These are phyloP conservation scores for Drosophila orena DNA, from an alignment of 1,140 invertebrate genomes.

Conservation along the genomic window DNA sequence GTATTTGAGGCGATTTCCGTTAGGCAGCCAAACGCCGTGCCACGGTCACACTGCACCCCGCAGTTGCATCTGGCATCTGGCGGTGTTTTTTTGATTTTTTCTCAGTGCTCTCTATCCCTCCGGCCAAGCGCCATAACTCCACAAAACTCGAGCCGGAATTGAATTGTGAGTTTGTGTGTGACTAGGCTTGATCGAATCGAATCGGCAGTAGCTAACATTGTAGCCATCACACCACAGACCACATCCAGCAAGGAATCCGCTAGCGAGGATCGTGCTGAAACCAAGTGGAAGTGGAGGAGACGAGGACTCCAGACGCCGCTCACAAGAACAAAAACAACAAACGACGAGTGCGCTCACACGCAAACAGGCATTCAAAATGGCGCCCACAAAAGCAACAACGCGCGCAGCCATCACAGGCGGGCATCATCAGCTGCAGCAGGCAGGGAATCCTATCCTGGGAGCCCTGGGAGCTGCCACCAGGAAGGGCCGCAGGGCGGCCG, in stretches of 20 bases:
- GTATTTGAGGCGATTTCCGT: neutral
- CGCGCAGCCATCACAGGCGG: slow-evolving; percentile 46
- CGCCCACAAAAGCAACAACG: slow-evolving; percentile 73
- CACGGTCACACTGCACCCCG: neutral
- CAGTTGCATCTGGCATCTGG: slow-evolving; percentile 7
- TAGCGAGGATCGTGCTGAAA: slow-evolving; percentile 16
- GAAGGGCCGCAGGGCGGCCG: slow-evolving; percentile 83
- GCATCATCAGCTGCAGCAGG: slow-evolving; percentile 33
- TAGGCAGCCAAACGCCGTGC: neutral
- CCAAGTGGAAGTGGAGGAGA: slow-evolving; percentile 7
- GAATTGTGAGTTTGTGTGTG: slow-evolving; percentile 32
- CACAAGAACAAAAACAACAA: slow-evolving; percentile 24
- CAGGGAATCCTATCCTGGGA: slow-evolving; percentile 47
- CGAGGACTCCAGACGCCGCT: slow-evolving; percentile 14
- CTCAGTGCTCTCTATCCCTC: slow-evolving; percentile 16
- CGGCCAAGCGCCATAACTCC: slow-evolving; percentile 35
- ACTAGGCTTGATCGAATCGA: slow-evolving; percentile 4
- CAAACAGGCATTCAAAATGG: slow-evolving; percentile 72
- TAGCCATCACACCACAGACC: neutral
- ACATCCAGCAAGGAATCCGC: neutral
- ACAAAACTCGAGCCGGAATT: slow-evolving; percentile 23
- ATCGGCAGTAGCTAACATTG: neutral
- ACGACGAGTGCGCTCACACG: slow-evolving; percentile 8
- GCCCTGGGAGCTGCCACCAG: slow-evolving; percentile 46
- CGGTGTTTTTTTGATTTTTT: slow-evolving; percentile 41